These are phyloP conservation scores for Noctua pronuba DNA, from an alignment of 2,888 invertebrate species.

Conservation along the genomic window DNA sequence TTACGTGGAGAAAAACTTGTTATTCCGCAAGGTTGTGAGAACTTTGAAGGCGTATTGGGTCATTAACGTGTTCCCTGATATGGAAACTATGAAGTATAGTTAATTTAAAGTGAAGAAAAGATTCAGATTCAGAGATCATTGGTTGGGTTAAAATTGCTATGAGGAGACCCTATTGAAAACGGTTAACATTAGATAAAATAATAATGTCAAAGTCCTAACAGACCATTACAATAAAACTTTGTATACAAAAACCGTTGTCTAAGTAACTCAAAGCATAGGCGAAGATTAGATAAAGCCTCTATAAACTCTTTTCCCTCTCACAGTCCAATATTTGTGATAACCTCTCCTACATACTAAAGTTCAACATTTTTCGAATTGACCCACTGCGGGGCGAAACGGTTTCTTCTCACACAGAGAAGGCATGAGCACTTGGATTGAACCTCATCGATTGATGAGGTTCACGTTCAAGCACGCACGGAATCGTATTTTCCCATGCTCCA, in stretches of 20 bases:
- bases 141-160: background rate
- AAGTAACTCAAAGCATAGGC: background rate
- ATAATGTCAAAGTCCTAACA: background rate
- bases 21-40: conserved; percentile 48
- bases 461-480: too few species aligned
- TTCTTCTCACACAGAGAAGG: too few species aligned
- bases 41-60: background rate
- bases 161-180: background rate
- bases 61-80: background rate
- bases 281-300: background rate
- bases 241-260: background rate
- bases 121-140: background rate
- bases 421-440: too few species aligned
- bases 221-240: background rate
- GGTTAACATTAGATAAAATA: too few species aligned
- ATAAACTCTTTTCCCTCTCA: background rate
- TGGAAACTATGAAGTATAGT: background rate
- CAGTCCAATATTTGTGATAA: background rate
- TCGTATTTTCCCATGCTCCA: too few species aligned
- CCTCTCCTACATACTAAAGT: too few species aligned
- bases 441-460: too few species aligned
- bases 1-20: conserved; percentile 44
- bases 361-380: too few species aligned
- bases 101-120: background rate
- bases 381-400: too few species aligned